Conservation (phyloP, 2,888 invertebrate species). For the Rosalia funebris region DNA sequence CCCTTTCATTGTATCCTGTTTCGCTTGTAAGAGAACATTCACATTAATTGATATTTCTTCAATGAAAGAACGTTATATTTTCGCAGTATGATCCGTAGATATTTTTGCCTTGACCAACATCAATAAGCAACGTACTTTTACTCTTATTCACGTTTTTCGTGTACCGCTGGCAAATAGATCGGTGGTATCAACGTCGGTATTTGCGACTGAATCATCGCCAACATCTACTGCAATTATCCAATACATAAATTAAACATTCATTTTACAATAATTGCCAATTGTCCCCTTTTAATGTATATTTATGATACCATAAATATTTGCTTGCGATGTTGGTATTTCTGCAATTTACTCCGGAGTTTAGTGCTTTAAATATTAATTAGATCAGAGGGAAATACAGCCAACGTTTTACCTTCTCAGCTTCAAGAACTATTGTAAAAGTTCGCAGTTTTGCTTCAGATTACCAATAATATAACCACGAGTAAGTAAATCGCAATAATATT, state of each 20-base stretch:
- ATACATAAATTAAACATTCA: too few species aligned
- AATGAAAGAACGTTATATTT: conserved; percentile 17
- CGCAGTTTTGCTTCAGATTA: too few species aligned
- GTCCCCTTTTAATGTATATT: too few species aligned
- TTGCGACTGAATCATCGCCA: conserved; percentile 28
- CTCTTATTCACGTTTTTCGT: conserved; percentile 44
- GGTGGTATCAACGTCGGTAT: conserved; percentile 14
- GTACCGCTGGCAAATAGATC: conserved; percentile 25
- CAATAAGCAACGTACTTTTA: conserved; percentile 39
- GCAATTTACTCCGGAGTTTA: conserved; percentile 10
- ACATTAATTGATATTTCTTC: conserved; percentile 23
- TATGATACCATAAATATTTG: conserved; percentile 25
- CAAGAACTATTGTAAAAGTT: too few species aligned
- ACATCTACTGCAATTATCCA: conserved; percentile 28
- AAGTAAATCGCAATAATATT: too few species aligned
- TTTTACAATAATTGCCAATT: too few species aligned
- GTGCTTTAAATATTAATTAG: not conserved
- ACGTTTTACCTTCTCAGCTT: too few species aligned
- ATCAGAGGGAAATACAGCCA: too few species aligned
- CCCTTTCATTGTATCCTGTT: conserved; percentile 9
- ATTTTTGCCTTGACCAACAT: conserved; percentile 42
- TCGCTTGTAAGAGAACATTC: conserved; percentile 1
- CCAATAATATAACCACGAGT: too few species aligned
- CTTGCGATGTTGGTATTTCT: conserved; percentile 20
- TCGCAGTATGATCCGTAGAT: conserved; percentile 18